Base-by-base conservation (phyloP, 35 echinoderm and acorn worm species). In the Apostichopus parvimensis region DNA sequence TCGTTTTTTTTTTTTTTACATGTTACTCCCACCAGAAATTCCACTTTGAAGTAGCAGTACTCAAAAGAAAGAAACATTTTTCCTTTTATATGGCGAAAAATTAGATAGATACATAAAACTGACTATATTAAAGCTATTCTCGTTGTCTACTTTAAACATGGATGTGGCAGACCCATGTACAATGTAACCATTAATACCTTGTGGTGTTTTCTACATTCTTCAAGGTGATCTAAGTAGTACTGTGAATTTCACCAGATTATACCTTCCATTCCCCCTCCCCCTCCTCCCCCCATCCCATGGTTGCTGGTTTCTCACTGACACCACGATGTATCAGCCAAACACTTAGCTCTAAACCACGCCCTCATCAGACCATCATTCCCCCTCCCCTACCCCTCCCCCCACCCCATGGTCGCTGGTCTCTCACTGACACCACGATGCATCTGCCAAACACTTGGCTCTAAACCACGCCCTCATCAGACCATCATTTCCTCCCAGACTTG, bases 301-400 rank as follows among this genome's bases (percentile, higher is more conserved):
- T 68, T 5, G n/a, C 6, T 73, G 71, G 71, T 4, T 20, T 73
- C 15, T 22, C 71, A 73, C n/a, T 78, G 77, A 53, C 95, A 97
- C 90, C 88, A 97, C 9, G 82, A 90, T 8, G 61, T 8, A 76
- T 97, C 93, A n/a, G 77, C 18, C 52, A 91, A 14, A 71, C 95
- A 97, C 53, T 91, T 97, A 4, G 86, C 93, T 75, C 84, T 66
- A 62, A 94, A 97, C 95, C 95, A 97, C 15, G 87, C 91, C 12
- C 90, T 79, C 80, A 94, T 91, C 25, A 96, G 28, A n/a, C 56
- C 65, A 83, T 96, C 90, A 68, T 82, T 96, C 1, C 11, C 10
- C 64, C 64, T 13, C 24, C 64, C 64, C 64, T 68, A 6, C 10
- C 64, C 64, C 64, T 4, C 17, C 59, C 15, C 56, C 82, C 79